phyloP scores from a whole-genome alignment of 2,888 invertebrate species.

The Malacosoma neustria region DNA sequence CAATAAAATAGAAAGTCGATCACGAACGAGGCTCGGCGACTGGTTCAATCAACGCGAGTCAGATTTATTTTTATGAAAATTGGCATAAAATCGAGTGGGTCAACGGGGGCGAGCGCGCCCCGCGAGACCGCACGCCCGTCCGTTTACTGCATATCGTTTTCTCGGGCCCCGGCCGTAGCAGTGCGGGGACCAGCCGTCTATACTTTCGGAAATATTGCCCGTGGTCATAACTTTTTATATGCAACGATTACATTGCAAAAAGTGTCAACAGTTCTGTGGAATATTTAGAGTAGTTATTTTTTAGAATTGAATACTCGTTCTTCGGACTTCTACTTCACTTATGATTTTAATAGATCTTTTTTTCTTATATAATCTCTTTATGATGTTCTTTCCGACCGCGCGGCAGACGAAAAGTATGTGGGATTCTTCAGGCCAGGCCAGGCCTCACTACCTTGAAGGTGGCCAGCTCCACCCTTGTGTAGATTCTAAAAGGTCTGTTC shows the following conservation, averaged over 20 bases:
- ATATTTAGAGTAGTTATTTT: conserved; percentile 34
- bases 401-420: no score
- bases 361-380: no score
- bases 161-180: conserved; percentile 15
- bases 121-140: conserved; percentile 69
- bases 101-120: conserved; percentile 60
- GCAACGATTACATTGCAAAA: conserved; percentile 73
- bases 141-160: conserved; percentile 75
- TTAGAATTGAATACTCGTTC: no score
- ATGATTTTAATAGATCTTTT: no score
- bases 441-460: no score
- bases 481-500: no score
- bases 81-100: conserved; percentile 73
- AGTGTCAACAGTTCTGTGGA: conserved; percentile 40
- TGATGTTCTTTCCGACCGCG: no score
- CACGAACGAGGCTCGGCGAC: conserved; percentile 59
- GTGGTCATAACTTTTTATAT: conserved; percentile 75
- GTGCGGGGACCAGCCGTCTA: conserved; percentile 35
- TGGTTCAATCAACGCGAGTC: conserved; percentile 72
- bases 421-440: no score
- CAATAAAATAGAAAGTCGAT: conserved; percentile 73
- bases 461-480: no score
- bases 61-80: conserved; percentile 76
- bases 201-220: conserved; percentile 65
- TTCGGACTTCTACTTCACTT: no score